Conservation (phyloP, 2,113 vertebrate genomes). For the Pterocles gutturalis region DNA sequence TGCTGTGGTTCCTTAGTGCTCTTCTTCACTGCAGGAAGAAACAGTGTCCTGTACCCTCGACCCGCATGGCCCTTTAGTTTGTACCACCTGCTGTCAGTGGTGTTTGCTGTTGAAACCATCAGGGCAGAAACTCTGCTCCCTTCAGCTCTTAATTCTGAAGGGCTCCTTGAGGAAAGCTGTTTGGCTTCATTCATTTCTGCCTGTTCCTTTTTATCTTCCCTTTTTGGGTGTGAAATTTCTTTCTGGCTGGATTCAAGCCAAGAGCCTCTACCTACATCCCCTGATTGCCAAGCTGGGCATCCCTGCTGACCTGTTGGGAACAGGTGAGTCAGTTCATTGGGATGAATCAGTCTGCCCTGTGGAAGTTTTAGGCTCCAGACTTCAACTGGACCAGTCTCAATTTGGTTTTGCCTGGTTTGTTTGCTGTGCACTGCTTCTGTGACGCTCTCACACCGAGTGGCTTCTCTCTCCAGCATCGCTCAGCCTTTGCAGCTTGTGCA, state of each 20-base stretch:
- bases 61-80: background rate
- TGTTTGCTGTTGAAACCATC: background rate
- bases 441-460: background rate
- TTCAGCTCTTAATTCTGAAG: background rate
- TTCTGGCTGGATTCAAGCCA: background rate
- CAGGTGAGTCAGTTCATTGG: background rate
- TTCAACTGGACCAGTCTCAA: background rate
- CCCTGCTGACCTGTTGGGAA: background rate
- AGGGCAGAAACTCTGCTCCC: background rate
- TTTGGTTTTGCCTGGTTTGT: background rate
- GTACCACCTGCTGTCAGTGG: accelerated
- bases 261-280: background rate
- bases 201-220: background rate
- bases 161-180: background rate
- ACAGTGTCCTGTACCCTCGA: accelerated
- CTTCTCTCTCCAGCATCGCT: background rate
- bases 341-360: background rate
- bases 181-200: background rate
- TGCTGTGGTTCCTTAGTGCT: background rate
- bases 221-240: background rate
- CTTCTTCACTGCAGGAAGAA: background rate
- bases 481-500: background rate
- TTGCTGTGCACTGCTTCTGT: background rate
- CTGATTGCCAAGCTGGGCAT: background rate
- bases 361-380: background rate